Evolutionary conservation across 2,888 invertebrate species (phyloP).

Genomic region (Acrobeloides nanus): DNA sequence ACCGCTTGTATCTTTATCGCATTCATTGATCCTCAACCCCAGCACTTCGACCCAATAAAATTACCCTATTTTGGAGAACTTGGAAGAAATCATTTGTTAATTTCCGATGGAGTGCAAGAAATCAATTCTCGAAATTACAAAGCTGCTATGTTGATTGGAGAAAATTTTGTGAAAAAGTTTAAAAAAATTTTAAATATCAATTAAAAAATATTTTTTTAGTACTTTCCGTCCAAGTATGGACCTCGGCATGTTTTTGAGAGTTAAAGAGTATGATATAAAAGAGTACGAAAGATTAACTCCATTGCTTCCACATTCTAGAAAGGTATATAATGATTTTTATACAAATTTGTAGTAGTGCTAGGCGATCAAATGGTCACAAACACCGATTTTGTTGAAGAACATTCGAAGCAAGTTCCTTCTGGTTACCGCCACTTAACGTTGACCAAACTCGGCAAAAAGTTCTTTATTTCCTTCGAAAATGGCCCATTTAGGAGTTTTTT

Average conservation of each 20-base stretch:
- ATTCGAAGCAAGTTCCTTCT: no score
- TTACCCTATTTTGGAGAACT: constrained; percentile 9
- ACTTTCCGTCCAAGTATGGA: constrained; percentile 15
- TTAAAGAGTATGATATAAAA: constrained; percentile 2
- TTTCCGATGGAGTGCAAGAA: neutral
- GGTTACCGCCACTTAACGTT: no score
- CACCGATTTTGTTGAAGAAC: no score
- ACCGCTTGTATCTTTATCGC: constrained; percentile 28
- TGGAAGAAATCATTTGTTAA: constrained; percentile 28
- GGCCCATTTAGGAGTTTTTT: no score
- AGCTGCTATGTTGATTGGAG: constrained; percentile 15
- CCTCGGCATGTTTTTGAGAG: constrained; percentile 7
- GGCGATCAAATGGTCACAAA: no score
- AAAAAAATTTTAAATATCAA: neutral
- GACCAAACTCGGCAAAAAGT: no score
- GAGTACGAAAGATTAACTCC: constrained; percentile 9
- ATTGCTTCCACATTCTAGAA: constrained; percentile 15
- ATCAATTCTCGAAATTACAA: neutral
- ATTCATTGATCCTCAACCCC: constrained; percentile 9
- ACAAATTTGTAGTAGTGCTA: no score
- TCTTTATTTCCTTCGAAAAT: no score
- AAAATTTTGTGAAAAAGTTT: constrained; percentile 4
- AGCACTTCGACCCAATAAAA: neutral
- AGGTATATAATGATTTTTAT: neutral
- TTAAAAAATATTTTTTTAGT: neutral